Base-by-base conservation (phyloP, 1,140 invertebrate species). In the Procambarus virginalis region DNA sequence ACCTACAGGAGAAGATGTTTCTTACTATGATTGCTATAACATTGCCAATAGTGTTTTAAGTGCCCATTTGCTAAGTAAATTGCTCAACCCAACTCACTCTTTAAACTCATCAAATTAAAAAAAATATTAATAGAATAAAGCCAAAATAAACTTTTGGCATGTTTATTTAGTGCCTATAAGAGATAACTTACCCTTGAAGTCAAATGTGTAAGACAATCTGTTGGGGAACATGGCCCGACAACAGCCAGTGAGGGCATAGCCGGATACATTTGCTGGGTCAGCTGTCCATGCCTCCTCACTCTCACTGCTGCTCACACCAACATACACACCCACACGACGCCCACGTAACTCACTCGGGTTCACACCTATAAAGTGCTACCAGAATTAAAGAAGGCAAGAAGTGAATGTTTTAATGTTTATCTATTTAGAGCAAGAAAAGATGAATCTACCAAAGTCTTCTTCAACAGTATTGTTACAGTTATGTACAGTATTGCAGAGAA, bases 191-290 rank as follows among this genome's bases (percentile, higher is more conserved):
- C 95, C 95, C 93, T 94, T 96, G 89, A 99, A 97, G 93, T 99
- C 98, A 94, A 99, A 99, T 12, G 98, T 97, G 94, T 96, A 99
- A 0, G 98, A 99, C 60, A 99, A 95, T 93, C 99, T 96, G 94
- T 99, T 99, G 68, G 98, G 96, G 94, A 99, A 99, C 98, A 99
- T 99, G 49, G 98, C 97, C 70, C 97, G 95, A 82, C 96, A 96
- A 94, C 98, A 98, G 46, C 98, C 98, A 3, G 97, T 98, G 91
- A 99, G 94, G 58, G 96, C 97, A 94, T 99, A 99, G 84, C 98
- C 98, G 93, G 97, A 98, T 2, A 98, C 95, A 92, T 95, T 95
- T 73, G 97, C 97, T 0, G 95, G 95, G 93, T 97, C 95, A 34
- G 93, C 92, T 20, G 96, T 96, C 96, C 97, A 98, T 92, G 95